Evolutionary conservation across 1,140 invertebrate genomes (phyloP).

Genomic region (Atopsyche davidsoni): DNA sequence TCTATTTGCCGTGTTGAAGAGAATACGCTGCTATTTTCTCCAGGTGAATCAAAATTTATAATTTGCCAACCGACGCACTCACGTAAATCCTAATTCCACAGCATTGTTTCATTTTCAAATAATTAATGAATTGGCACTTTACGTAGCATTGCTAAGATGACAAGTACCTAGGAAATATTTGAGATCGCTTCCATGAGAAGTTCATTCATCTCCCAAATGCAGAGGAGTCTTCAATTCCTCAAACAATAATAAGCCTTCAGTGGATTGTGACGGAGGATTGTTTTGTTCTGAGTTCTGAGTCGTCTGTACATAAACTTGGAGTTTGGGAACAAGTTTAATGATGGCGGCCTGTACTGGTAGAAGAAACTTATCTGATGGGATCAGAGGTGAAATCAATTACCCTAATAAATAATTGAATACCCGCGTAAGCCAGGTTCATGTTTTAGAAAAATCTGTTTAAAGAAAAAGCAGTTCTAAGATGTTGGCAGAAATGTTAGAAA

Average conservation of each 20-base stretch:
- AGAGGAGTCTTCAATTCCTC: conserved; percentile 2
- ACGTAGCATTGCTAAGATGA: conserved; percentile 7
- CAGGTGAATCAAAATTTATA: conserved; percentile 18
- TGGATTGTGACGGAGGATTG: conserved; percentile 2
- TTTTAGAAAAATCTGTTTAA: too few species aligned
- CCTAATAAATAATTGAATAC: conserved; percentile 19
- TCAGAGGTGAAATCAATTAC: conserved; percentile 16
- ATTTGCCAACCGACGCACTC: conserved; percentile 2
- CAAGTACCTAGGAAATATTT: conserved; percentile 18
- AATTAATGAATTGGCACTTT: conserved; percentile 26
- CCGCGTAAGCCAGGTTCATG: too few species aligned
- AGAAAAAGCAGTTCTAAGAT: too few species aligned
- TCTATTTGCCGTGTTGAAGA: too few species aligned
- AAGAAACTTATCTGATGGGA: conserved; percentile 11
- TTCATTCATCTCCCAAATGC: too few species aligned
- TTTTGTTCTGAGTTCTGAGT: conserved; percentile 6
- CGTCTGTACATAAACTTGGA: too few species aligned
- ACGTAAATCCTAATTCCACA: conserved; percentile 17
- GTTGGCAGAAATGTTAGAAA: too few species aligned
- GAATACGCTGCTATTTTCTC: too few species aligned
- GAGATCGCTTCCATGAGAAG: too few species aligned
- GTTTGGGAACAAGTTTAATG: neutral
- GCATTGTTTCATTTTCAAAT: conserved; percentile 18
- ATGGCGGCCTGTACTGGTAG: neutral
- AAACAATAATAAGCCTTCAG: conserved; percentile 5